Evolutionary conservation across 1,140 invertebrate species (phyloP), one percentile per base, ranked within the genome.

Genomic region (Ips nitidus): DNA sequence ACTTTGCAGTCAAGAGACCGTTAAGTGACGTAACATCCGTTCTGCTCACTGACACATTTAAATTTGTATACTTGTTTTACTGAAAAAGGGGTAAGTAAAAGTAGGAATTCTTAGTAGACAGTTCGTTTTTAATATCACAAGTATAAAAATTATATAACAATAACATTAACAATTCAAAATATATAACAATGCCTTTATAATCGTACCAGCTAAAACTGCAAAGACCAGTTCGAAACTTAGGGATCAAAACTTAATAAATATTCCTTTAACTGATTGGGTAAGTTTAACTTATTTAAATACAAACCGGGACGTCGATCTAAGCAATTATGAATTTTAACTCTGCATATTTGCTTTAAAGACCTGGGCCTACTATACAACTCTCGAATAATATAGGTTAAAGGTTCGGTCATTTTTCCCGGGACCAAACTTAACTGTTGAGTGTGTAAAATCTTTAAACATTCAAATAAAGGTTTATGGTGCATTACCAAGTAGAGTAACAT

Each of bases 161-260:
- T 45, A 65, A 65, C 63, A 40, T 64, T 64, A 64, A 64, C 61
- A 64, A n/a, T 64, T 64, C 40, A 64, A 22, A 22, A 53, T 53
- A 41, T 59, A 41, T 59, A 50, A 62, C 43, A 64, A 52, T 53
- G 6, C 6, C 36, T 50, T 45, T 8, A 50, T 37, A 2, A 61
- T 61, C 41, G 39, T 36, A 43, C 37, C 38, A 5, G 41, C 59
- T 43, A 45, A 61, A 61, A 39, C 36, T 22, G 1, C n/a, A 37
- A 39, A 47, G 37, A 36, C 41, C 43, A 66, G 45, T n/a, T 64
- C 36, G 53, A 39, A 39, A 66, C 75, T 83, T 82, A 85, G 74
- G 84, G 83, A 72, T 89, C 87, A 79, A 89, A 90, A 78, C 87
- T 88, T 66, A 90, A 78, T 52, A 91, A 78, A 77, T 91, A 91